Base-by-base conservation (phyloP, 2,888 invertebrate species). In the Dolichopus griseipennis region DNA sequence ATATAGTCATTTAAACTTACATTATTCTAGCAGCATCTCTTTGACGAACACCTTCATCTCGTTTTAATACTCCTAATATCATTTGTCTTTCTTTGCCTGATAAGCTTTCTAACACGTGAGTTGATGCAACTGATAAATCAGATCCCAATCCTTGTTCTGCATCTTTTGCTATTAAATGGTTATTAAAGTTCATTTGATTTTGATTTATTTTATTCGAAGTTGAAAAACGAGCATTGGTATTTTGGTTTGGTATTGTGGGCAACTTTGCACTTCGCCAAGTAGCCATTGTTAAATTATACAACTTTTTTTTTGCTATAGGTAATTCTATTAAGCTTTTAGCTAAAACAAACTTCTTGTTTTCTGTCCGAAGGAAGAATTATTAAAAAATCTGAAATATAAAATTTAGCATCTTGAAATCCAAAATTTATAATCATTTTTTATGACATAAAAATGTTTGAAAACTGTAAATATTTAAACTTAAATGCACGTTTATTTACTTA, bases 31-130 rank as follows among this genome's bases (percentile, higher is more conserved):
- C 79, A 21, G 84, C 83, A 75, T 85, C 85, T 20, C 83, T 79
- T 72, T 83, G 82, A n/a, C 84, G 79, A 63, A 85, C 77, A 68
- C 79, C 81, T 74, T 85, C 85, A 73, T 85, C 85, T 65, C 85
- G 79, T 71, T 83, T 82, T 66, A 85, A 76, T 64, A 85, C 85
- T 70, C 81, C 83, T 70, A 85, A 79, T 73, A 85, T 85, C 75
- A 83, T 83, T 75, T 83, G 82, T 64, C 84, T 79, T 72, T 85
- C 85, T 41, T 76, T 78, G 43, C 80, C 81, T 34, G 81, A 79
- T 52, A 82, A 72, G 70, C 77, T 80, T 61, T 81, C 80, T 20
- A 81, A 73, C 37, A 79, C 81, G 70, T 81, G 79, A 2, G 80
- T 76, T 3, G 81, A 79, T 65, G 79, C 77, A 52, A 77, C 77